These are phyloP conservation scores for Littorina saxatilis DNA, from an alignment of 1,140 invertebrate genomes.

Conservation along the genomic window DNA sequence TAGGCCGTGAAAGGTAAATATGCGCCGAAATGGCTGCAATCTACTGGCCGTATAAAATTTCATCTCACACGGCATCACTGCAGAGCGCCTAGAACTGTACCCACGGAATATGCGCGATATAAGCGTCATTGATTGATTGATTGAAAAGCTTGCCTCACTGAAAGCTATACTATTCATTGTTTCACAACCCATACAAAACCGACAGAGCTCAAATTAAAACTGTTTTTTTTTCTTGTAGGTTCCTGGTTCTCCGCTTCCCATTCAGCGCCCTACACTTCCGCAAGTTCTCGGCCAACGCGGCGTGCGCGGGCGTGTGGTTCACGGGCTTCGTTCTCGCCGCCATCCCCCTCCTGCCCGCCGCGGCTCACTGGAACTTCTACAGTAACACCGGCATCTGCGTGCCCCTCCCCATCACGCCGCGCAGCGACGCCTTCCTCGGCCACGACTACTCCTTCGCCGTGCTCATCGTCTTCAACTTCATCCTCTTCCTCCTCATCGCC, in stretches of 20 bases:
- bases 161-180: too few species aligned
- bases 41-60: too few species aligned
- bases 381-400: conserved; percentile 51
- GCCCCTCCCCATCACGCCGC: conserved; percentile 47
- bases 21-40: too few species aligned
- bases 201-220: too few species aligned
- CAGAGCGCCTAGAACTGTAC: too few species aligned
- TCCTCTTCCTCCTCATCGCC: conserved; percentile 47
- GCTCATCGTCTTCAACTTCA: conserved; percentile 51
- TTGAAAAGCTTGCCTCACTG: too few species aligned
- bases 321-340: conserved; percentile 33
- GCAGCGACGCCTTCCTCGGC: conserved; percentile 25
- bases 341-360: conserved; percentile 36
- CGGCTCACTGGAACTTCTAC: conserved; percentile 52
- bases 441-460: conserved; percentile 50
- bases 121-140: too few species aligned
- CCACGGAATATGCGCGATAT: too few species aligned
- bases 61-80: too few species aligned
- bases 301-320: conserved; percentile 36
- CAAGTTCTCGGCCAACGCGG: conserved; percentile 8
- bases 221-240: too few species aligned
- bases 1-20: too few species aligned
- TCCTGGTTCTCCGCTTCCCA: conserved; percentile 58
- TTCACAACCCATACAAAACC: too few species aligned
- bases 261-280: conserved; percentile 41